Evolutionary conservation across 2,797 vertebrate genomes (phyloP), one percentile per base, ranked within the genome.

Genomic region (Threskiornis aethiopicus): DNA sequence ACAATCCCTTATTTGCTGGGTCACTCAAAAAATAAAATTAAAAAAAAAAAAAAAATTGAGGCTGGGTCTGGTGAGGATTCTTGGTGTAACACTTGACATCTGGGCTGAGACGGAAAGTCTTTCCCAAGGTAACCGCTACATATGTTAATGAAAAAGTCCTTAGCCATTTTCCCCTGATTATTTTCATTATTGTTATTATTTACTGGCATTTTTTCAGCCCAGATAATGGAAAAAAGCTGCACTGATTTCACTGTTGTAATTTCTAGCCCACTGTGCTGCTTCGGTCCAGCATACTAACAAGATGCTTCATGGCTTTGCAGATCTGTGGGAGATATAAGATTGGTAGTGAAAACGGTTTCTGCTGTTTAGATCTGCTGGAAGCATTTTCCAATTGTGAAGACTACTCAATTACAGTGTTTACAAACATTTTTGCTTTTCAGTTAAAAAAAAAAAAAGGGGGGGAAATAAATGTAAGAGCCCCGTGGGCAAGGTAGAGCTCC

Each of bases 41-140:
- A 11, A 26, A 35, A 54, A 15, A 17, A 59, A 17, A 10, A 59
- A 59, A 37, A 37, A 33, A 31, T 1, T 4, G 35, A 78, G 81
- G 46, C 52, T 20, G 73, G 65, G 35, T 80, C 83, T 46, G 72
- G 49, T 9, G 1, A n/a, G 70, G 66, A 8, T 61, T 72, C 31
- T 3, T 58, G 59, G 75, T 42, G 71, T 24, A 17, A 6, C 85
- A 81, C 92, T 89, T 94, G 86, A 72, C 90, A 93, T 69, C 88
- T 93, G 92, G 65, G 19, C 71, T 46, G 94, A 29, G 67, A 64
- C 72, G 76, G 93, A 61, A 76, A 92, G 62, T 35, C 80, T 86
- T 79, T 87, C 80, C 88, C 62, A 33, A 19, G 83, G 46, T 21
- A 64, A 26, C 33, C 21, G 46, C 65, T 65, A 3, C 49, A 16